These are phyloP conservation scores for Bubalus kerabau DNA, from an alignment of 2,113 vertebrate species.

Conservation along the genomic window DNA sequence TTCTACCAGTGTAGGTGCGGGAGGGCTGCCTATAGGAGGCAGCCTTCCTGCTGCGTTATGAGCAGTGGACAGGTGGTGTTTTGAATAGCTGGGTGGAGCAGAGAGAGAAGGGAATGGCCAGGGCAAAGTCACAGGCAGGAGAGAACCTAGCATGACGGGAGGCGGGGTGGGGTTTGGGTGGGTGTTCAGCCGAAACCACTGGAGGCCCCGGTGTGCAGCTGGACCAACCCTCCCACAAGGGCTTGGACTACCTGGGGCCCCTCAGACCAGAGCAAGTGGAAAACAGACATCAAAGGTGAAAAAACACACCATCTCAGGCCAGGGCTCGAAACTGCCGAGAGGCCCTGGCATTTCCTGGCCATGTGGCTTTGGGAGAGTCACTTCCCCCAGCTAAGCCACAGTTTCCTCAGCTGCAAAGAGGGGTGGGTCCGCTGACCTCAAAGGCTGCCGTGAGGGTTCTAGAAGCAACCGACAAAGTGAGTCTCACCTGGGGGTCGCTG, in stretches of 20 bases:
- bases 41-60: background rate
- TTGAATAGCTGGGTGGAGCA: background rate
- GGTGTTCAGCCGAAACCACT: background rate
- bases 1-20: background rate
- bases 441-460: background rate
- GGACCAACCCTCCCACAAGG: no score
- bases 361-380: background rate
- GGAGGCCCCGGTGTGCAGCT: rapidly evolving
- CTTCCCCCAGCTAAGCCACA: background rate
- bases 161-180: background rate
- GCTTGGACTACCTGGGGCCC: background rate
- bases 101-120: background rate
- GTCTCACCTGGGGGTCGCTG: background rate
- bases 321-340: background rate
- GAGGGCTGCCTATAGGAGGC: background rate
- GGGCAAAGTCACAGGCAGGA: background rate
- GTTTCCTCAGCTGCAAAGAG: background rate
- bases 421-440: background rate
- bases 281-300: background rate
- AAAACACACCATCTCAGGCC: background rate
- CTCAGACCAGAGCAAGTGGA: rapidly evolving
- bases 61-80: background rate
- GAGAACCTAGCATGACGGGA: background rate
- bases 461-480: background rate
- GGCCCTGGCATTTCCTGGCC: background rate